Conservation (phyloP, 1,140 invertebrate species). For the Ceratoteleas bidentatus region DNA sequence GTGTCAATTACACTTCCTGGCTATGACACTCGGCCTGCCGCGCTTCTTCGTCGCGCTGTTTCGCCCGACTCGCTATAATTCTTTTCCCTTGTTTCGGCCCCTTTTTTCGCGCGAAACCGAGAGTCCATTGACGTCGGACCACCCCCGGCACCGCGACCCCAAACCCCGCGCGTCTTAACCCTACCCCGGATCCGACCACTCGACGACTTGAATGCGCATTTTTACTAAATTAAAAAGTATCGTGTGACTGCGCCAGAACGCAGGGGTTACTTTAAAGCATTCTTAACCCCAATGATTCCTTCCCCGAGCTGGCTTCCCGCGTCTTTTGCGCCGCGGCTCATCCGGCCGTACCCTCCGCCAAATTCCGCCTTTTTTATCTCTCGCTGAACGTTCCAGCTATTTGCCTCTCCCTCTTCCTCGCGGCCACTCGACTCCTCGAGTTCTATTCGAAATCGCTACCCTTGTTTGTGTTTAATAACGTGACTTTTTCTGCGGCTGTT, state of each 20-base stretch:
- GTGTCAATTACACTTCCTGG: slow-evolving; percentile 73
- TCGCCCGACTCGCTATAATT: slow-evolving; percentile 61
- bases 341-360: slow-evolving; percentile 63
- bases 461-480: slow-evolving; percentile 77
- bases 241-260: slow-evolving; percentile 77
- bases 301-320: slow-evolving; percentile 46
- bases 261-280: slow-evolving; percentile 74
- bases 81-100: slow-evolving; percentile 51
- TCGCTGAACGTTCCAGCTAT: slow-evolving; percentile 43
- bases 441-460: slow-evolving; percentile 77
- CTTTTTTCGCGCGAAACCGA: slow-evolving; percentile 44
- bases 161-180: slow-evolving; percentile 61
- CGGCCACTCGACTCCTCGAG: slow-evolving; percentile 74
- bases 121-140: slow-evolving; percentile 72
- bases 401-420: slow-evolving; percentile 59
- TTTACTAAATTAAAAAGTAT: slow-evolving; percentile 82
- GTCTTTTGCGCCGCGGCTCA: slow-evolving; percentile 52
- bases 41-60: slow-evolving; percentile 57
- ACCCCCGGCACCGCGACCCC: slow-evolving; percentile 63
- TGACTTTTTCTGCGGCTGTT: slow-evolving; percentile 31
- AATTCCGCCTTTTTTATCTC: slow-evolving; percentile 67
- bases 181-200: slow-evolving; percentile 66
- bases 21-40: slow-evolving; percentile 59
- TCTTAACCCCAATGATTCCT: slow-evolving; percentile 73
- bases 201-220: slow-evolving; percentile 79